Base-by-base conservation (phyloP, 2,888 invertebrate genomes). In the Caenorhabditis japonica region DNA sequence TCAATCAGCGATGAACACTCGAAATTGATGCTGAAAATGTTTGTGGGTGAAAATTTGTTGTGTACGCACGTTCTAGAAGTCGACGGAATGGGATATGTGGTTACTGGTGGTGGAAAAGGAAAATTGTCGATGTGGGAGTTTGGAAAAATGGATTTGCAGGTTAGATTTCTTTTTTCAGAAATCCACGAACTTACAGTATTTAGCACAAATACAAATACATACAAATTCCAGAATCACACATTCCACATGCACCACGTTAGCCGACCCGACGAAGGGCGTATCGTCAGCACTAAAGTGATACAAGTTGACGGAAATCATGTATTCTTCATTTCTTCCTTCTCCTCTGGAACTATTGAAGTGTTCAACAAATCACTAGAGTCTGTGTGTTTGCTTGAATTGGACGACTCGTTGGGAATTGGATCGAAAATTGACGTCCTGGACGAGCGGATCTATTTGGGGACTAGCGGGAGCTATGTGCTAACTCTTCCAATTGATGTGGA, bases 381-480 rank as follows among this genome's bases (percentile, higher is more conserved):
- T 0, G 5, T 52, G n/a, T n/a, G 0, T 10, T 2, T 4, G 1
- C 17, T 44, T 17, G 66, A 66, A 25, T 1, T 58, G 4, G 58
- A 58, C 0, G 68, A 68, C 38, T 10, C 8, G 0, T 10, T 58
- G 34, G 68, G 68, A 51, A 68, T 68, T 25, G 68, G 44, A 15
- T 5, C 68, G 3, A 58, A 46, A 46, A 21, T 68, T 8, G 36
- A 27, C 19, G 33, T 10, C 21, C 7, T 3, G 17, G 49, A 44
- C 12, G 36, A 38, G 0, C n/a, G 15, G 12, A 0, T 58, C 8
- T 15, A 36, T 36, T 51, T 68, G 3, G 68, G 68, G 8, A 68
- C 68, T 10, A 58, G 58, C 27, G 68, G 52, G 38, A 68, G 68
- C 27, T 68, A 68, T 36, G 5, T 68, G 5, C 8, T 58, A n/a